Conservation (phyloP, 2,113 vertebrate genomes). For the Rissa tridactyla region DNA sequence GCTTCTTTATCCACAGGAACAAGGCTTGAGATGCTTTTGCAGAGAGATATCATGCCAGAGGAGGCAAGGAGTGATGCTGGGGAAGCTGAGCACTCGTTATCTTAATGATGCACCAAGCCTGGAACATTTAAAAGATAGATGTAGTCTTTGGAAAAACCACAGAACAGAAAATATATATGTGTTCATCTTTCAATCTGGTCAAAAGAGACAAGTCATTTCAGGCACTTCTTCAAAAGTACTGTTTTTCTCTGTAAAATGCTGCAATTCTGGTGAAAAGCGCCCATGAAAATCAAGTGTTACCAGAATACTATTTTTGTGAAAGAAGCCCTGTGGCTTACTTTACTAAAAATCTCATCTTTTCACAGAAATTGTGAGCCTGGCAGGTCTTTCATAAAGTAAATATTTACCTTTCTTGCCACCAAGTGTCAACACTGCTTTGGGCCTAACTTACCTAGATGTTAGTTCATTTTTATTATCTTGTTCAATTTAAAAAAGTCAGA, state of each 20-base stretch:
- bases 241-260: slow-evolving; percentile 5
- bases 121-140: neutral
- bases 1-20: neutral
- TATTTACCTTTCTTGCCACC: slow-evolving; percentile 11
- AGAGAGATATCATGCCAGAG: neutral
- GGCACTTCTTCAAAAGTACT: neutral
- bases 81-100: neutral
- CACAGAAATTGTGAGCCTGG: neutral
- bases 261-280: neutral
- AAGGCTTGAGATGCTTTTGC: neutral
- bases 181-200: neutral
- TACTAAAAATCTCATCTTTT: slow-evolving; percentile 9
- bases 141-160: neutral
- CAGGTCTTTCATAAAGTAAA: neutral
- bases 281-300: neutral
- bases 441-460: neutral
- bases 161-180: neutral
- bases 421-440: neutral
- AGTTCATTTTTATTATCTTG: neutral
- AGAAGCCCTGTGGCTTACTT: neutral
- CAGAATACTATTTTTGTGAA: slow-evolving; percentile 9
- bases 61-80: neutral
- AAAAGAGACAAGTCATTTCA: neutral
- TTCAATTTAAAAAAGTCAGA: neutral
- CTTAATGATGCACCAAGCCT: neutral